Evolutionary conservation across 2,888 invertebrate genomes (phyloP).

Genomic region (Acrobasis suavella): DNA sequence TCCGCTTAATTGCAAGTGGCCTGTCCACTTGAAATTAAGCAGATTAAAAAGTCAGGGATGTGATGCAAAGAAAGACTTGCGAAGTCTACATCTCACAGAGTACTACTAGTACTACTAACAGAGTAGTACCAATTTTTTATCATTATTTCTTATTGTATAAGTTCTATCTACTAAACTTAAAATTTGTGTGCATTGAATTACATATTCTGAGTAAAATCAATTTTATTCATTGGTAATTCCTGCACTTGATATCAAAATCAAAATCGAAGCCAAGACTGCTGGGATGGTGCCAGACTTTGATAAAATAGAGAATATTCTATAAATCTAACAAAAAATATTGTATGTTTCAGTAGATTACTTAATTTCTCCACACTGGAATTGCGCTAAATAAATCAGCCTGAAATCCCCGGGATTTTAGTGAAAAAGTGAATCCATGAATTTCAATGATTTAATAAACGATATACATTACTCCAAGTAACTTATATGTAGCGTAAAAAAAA

Average conservation of each 20-base stretch:
- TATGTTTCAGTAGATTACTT: background rate
- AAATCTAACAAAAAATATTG: background rate
- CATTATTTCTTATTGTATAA: too few relatives aligned
- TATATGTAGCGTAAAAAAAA: background rate
- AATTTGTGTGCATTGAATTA: background rate
- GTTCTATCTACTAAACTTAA: too few relatives aligned
- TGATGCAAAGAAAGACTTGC: too few relatives aligned
- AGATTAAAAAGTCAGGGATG: too few relatives aligned
- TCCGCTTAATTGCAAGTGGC: too few relatives aligned
- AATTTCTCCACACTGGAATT: background rate
- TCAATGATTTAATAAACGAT: slow-evolving; percentile 19
- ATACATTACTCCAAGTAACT: slow-evolving; percentile 3
- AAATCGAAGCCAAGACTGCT: slow-evolving; percentile 7
- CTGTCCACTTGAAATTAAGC: too few relatives aligned
- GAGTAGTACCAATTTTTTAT: too few relatives aligned
- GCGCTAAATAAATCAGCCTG: background rate
- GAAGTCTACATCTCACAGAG: too few relatives aligned
- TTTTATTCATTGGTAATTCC: background rate
- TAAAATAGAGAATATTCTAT: background rate
- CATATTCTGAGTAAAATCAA: background rate
- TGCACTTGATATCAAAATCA: background rate
- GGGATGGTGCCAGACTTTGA: background rate
- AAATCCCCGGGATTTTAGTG: background rate
- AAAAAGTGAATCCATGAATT: slow-evolving; percentile 1
- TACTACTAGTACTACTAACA: too few relatives aligned